These are phyloP conservation scores for Ditylenchus dipsaci DNA, from an alignment of 1,140 invertebrate species.

Conservation along the genomic window DNA sequence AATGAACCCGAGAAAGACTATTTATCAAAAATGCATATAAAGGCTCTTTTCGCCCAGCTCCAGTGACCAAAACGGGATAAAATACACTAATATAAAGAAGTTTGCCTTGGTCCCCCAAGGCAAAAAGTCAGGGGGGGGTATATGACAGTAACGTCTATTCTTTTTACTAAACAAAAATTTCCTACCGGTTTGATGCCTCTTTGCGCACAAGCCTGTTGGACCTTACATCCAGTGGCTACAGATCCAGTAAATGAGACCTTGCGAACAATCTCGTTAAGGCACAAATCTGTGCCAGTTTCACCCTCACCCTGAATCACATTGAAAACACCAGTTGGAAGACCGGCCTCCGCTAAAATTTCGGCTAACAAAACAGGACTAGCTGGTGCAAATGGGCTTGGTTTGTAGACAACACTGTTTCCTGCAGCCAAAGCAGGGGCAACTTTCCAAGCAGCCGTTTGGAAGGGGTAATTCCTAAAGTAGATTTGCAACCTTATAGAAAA, in stretches of 20 bases:
- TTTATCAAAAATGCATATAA: no score
- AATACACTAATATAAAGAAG: no score
- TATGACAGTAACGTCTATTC: no score
- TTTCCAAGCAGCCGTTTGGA: conserved; percentile 63
- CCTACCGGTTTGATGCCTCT: conserved; percentile 61
- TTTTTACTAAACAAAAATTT: no score
- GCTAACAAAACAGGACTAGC: conserved; percentile 49
- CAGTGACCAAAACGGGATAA: no score
- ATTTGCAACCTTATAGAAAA: background rate
- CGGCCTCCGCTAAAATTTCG: conserved; percentile 59
- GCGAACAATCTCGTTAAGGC: conserved; percentile 58
- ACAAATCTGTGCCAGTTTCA: conserved; percentile 60
- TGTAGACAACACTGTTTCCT: conserved; percentile 65
- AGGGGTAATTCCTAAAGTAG: background rate
- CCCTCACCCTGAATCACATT: conserved; percentile 64
- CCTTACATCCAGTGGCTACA: conserved; percentile 61
- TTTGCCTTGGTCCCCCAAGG: no score
- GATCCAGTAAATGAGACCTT: conserved; percentile 64
- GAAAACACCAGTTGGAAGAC: conserved; percentile 63
- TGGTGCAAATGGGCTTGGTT: conserved; percentile 64
- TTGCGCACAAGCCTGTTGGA: conserved; percentile 61
- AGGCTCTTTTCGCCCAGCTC: no score
- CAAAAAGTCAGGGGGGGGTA: no score
- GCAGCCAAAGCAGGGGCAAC: conserved; percentile 63
- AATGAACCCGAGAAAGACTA: no score